Evolutionary conservation across 2,113 vertebrate genomes (phyloP).

Genomic region (Manacus vitellinus): DNA sequence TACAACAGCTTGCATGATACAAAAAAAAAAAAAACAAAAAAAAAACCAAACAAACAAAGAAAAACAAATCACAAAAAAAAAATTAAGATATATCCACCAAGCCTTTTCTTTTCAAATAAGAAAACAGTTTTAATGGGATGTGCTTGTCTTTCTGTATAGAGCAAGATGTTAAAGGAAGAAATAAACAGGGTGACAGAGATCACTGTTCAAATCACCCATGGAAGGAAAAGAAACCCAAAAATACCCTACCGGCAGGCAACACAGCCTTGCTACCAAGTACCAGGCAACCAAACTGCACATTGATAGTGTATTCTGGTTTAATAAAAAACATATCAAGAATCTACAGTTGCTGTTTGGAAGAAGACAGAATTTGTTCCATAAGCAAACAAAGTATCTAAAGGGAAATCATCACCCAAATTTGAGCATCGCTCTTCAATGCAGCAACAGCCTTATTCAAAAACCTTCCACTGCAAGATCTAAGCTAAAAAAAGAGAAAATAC

Average conservation of each 20-base stretch:
- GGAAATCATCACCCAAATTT: background rate
- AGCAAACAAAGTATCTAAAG: background rate
- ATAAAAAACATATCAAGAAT: background rate
- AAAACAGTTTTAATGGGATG: background rate
- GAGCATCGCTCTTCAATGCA: background rate
- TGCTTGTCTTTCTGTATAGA: background rate
- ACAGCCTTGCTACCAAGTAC: background rate
- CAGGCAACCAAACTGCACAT: background rate
- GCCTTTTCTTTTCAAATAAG: background rate
- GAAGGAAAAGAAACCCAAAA: background rate
- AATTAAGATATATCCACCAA: background rate
- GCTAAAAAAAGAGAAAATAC: background rate
- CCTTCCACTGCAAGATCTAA: background rate
- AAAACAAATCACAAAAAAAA: background rate
- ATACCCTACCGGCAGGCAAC: background rate
- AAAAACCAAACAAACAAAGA: background rate
- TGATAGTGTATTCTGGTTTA: background rate
- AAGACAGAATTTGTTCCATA: background rate
- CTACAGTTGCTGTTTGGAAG: background rate
- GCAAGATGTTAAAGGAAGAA: background rate
- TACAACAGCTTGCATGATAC: background rate
- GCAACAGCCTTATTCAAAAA: background rate
- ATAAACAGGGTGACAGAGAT: background rate
- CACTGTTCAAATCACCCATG: background rate
- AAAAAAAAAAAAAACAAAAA: background rate